Evolutionary conservation across 2,113 vertebrate genomes (phyloP).

Genomic region (Lepidothrix coronata): DNA sequence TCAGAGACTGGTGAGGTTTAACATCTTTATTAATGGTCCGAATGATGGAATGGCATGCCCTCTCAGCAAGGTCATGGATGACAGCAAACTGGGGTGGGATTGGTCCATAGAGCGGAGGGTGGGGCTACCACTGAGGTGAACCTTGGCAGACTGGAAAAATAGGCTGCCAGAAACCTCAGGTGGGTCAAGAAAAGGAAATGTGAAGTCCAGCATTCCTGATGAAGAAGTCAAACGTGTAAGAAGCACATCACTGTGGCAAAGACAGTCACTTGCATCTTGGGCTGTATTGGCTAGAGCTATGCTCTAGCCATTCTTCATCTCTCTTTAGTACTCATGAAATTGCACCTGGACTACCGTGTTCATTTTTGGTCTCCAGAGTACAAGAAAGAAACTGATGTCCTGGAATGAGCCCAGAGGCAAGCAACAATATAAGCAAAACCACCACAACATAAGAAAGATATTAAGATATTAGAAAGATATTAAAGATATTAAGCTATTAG

Average conservation of each 20-base stretch:
- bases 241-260: background rate
- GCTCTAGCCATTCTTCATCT: background rate
- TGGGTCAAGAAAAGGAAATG: background rate
- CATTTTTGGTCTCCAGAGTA: background rate
- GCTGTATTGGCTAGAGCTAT: background rate
- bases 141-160: background rate
- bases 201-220: background rate
- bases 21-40: background rate
- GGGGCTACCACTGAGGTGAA: rapidly evolving
- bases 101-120: background rate
- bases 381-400: background rate
- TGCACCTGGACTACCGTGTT: background rate
- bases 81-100: background rate
- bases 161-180: background rate
- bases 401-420: background rate
- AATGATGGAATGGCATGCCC: background rate
- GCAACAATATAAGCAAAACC: background rate
- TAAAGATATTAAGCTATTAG: background rate
- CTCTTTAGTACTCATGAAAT: background rate
- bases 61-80: background rate
- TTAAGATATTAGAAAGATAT: background rate
- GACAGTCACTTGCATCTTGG: background rate
- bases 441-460: background rate
- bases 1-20: background rate
- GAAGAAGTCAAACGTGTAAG: background rate